phyloP scores from a whole-genome alignment of 2,113 vertebrate genomes.

The Tetrax tetrax region DNA sequence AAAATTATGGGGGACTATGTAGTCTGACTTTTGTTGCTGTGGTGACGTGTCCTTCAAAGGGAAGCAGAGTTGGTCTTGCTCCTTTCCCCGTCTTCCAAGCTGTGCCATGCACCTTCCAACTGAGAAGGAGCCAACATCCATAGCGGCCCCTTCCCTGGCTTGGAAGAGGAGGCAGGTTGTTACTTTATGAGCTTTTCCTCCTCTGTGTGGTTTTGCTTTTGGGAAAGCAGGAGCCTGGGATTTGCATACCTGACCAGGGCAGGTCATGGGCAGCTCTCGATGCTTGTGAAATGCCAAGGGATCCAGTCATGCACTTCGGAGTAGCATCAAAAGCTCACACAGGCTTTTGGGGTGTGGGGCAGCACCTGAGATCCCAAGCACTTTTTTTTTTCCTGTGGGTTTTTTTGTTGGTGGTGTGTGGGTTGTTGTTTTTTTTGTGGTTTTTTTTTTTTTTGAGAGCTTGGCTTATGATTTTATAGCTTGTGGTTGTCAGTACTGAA shows the following conservation, averaged over 20 bases:
- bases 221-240: background rate
- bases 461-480: background rate
- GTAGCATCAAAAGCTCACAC: background rate
- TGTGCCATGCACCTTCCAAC: background rate
- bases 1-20: accelerated
- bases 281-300: background rate
- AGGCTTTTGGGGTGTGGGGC: background rate
- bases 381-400: background rate
- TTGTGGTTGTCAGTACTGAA: background rate
- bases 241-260: background rate
- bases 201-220: background rate
- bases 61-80: background rate
- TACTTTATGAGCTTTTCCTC: background rate
- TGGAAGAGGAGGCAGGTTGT: background rate
- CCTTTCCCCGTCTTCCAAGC: background rate
- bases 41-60: background rate
- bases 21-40: background rate
- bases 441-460: background rate
- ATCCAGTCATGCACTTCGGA: background rate
- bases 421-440: too few species aligned
- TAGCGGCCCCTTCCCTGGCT: background rate
- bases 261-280: background rate
- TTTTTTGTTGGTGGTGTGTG: background rate
- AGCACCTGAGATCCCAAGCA: background rate
- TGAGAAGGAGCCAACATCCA: background rate